Percentiles rank a stretch among this genome's conserved stretches.
phyloP scores from a whole-genome alignment of 2,797 vertebrate species.

The Decapterus maruadsi region DNA sequence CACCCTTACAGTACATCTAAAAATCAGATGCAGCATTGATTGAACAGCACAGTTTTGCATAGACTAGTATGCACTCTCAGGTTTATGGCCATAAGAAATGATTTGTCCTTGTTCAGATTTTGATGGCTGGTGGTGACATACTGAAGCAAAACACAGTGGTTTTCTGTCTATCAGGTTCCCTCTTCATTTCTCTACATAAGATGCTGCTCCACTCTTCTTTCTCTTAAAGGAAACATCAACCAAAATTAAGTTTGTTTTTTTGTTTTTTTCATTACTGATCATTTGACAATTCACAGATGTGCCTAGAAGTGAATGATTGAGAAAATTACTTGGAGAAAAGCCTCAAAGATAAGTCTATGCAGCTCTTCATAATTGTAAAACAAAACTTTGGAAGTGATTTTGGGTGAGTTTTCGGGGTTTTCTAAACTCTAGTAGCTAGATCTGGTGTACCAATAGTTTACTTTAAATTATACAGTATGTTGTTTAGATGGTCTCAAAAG shows the following conservation, averaged over 20 bases:
- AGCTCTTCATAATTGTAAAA: constrained; percentile 13
- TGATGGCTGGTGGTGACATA: not conserved
- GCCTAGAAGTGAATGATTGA: constrained; percentile 50
- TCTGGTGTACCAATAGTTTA: constrained; percentile 3
- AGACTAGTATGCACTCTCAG: not conserved
- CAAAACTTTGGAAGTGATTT: not conserved
- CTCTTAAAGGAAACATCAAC: constrained; percentile 15
- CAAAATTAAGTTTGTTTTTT: constrained; percentile 19
- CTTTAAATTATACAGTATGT: constrained; percentile 19
- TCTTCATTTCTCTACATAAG: not conserved
- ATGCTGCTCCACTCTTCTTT: constrained; percentile 1
- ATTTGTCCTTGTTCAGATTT: not conserved
- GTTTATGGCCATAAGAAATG: not conserved
- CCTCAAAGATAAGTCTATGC: constrained; percentile 10
- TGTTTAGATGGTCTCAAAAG: constrained; percentile 15
- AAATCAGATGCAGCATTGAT: not conserved
- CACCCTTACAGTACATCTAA: not conserved
- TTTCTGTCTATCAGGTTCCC: not conserved
- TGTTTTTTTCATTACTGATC: not conserved
- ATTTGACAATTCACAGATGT: constrained; percentile 61
- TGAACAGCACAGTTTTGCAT: not conserved
- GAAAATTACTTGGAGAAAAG: constrained; percentile 13
- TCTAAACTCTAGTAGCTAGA: constrained; percentile 4
- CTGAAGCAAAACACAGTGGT: not conserved
- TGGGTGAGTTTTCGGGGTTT: constrained; percentile 31